These are phyloP conservation scores for Aleadryas rufinucha DNA, from an alignment of 2,113 vertebrate genomes.

Conservation along the genomic window DNA sequence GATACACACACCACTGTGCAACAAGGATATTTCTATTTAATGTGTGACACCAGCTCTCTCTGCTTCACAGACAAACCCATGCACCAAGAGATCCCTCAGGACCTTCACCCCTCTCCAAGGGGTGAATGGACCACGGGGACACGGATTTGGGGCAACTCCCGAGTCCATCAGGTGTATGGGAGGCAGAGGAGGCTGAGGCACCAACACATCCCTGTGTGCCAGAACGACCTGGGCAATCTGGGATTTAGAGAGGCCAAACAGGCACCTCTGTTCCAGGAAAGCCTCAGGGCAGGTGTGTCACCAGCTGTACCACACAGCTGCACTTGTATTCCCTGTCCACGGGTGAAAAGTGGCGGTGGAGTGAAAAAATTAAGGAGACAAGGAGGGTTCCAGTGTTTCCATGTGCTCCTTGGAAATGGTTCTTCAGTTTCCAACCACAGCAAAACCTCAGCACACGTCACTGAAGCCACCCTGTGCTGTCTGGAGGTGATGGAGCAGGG, in stretches of 20 bases:
- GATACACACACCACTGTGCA: accelerated
- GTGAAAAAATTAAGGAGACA: background rate
- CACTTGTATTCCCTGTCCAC: background rate
- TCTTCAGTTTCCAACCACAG: background rate
- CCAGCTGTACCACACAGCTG: background rate
- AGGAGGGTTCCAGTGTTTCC: background rate
- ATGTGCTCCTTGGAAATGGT: background rate
- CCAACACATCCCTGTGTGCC: too few species aligned
- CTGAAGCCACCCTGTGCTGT: background rate
- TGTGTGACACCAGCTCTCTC: background rate
- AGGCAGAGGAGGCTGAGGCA: background rate
- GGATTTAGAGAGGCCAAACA: background rate
- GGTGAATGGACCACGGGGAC: background rate
- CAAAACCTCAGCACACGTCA: background rate
- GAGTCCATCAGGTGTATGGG: accelerated
- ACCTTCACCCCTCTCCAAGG: background rate
- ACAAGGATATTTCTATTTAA: background rate
- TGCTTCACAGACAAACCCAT: background rate
- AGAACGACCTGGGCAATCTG: accelerated
- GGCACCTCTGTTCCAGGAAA: background rate
- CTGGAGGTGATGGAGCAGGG: background rate
- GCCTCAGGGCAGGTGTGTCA: background rate
- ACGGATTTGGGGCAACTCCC: accelerated
- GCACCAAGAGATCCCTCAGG: background rate
- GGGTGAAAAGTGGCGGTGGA: accelerated